Evolutionary conservation across 2,888 invertebrate species (phyloP), one percentile per base, ranked within the genome.

Genomic region (Mylabris sibirica): DNA sequence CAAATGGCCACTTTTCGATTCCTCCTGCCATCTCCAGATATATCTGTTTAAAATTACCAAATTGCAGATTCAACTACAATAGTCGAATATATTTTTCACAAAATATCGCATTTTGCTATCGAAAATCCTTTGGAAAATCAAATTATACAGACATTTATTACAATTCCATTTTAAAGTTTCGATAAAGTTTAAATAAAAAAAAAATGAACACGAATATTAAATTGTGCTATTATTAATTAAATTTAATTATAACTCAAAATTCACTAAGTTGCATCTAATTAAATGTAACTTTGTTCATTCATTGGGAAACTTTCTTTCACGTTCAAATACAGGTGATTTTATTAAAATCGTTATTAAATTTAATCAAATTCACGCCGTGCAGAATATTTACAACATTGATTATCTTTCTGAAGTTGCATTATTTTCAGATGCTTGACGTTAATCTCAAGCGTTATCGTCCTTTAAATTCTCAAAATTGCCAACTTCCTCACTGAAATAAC

Each of bases 1-100:
- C 73, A 75, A 75, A 75, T 75, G 74, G 73, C 73, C 69, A 72
- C 70, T 74, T 71, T 74, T 74, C 74, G 74, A 73, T 73, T 71
- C 72, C 67, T 72, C 64, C 68, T 73, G 74, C 68, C 74, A 71
- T 74, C 67, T 59, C 67, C 74, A 73, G 70, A 73, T 74, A 72
- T 70, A 74, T 73, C 68, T 71, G 70, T 73, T 72, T 71, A 71
- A 73, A 69, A 72, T 69, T 70, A 72, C 70, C 69, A 72, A 72
- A 62, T 67, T 70, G 64, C 65, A 69, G 44, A 67, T 68, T 67
- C 68, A 72, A 72, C 72, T 65, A 71, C 68, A 68, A 68, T 66
- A 65, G 53, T 12, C 61, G 59, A 63, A 66, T 64, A 66, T 64
- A 41, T 44, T 38, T 35, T 44, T 30, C 12, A 6, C 17, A 59